Evolutionary conservation across 1,140 invertebrate species (phyloP).

Genomic region (Magallana gigas): DNA sequence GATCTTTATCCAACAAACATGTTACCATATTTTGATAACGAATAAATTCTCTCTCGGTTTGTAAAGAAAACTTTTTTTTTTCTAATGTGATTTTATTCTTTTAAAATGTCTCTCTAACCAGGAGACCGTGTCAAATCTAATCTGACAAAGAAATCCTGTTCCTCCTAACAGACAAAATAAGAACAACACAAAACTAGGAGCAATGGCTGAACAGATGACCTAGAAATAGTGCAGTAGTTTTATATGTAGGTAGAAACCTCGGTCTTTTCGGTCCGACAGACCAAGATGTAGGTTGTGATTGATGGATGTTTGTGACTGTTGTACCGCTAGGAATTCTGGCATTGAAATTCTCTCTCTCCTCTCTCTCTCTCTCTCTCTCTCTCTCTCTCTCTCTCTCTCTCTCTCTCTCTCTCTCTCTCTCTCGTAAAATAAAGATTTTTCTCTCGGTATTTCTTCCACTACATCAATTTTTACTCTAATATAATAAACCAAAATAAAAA

Average conservation of each 20-base stretch:
- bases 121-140: background rate
- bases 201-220: background rate
- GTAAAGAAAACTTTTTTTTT: too few relatives aligned
- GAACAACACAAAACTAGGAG: background rate
- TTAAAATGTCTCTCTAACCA: background rate
- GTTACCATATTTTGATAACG: too few relatives aligned
- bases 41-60: too few relatives aligned
- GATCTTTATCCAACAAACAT: too few relatives aligned
- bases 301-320: background rate
- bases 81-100: too few relatives aligned
- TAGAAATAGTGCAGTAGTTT: slow-evolving; percentile 3
- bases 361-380: slow-evolving; percentile 36
- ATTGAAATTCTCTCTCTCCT: background rate
- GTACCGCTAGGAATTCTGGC: slow-evolving; percentile 4
- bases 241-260: slow-evolving; percentile 22
- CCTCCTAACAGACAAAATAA: background rate
- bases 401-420: slow-evolving; percentile 43
- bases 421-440: slow-evolving; percentile 35
- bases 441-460: background rate
- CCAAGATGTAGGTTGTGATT: background rate
- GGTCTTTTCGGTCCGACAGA: background rate
- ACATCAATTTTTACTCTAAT: background rate
- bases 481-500: too few relatives aligned
- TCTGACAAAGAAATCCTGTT: background rate
- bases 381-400: slow-evolving; percentile 37